A percentile compares a stretch with the other conserved stretches of the same genome.
Conservation (phyloP, 2,797 vertebrate species). For the Momotus momota region DNA sequence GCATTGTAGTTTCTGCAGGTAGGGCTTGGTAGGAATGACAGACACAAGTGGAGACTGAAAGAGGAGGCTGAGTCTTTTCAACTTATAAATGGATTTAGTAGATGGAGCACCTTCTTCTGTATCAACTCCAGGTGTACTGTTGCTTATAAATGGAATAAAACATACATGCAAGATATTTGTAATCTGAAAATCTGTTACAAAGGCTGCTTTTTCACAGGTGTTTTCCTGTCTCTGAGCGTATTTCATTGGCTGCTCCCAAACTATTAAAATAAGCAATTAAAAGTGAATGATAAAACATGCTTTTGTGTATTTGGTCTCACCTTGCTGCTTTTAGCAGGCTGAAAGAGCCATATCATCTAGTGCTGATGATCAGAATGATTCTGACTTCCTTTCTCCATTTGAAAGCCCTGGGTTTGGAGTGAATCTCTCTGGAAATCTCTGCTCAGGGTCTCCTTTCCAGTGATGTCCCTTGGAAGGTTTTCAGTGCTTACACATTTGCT, state of each 20-base stretch:
- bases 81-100: not conserved
- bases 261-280: not conserved
- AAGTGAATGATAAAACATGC: conserved; percentile 14
- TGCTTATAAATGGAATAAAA: not conserved
- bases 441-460: not conserved
- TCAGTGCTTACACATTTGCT: conserved; percentile 53
- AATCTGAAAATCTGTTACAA: not conserved
- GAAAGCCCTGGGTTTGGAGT: not conserved
- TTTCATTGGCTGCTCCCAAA: not conserved
- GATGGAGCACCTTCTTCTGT: not conserved
- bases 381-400: not conserved
- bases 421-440: not conserved
- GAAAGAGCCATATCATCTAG: conserved; percentile 16
- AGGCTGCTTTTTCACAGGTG: not conserved
- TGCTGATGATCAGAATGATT: not conserved
- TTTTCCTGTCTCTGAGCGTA: not conserved
- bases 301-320: conserved; percentile 43
- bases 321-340: conserved; percentile 25
- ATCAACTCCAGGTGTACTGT: not conserved
- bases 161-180: not conserved
- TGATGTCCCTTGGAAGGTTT: conserved; percentile 15
- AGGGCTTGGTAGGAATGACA: not conserved
- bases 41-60: not conserved
- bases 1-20: not conserved
- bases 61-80: not conserved